These are phyloP conservation scores for Periophthalmus magnuspinnatus DNA, from an alignment of 2,797 vertebrate species.

Conservation along the genomic window DNA sequence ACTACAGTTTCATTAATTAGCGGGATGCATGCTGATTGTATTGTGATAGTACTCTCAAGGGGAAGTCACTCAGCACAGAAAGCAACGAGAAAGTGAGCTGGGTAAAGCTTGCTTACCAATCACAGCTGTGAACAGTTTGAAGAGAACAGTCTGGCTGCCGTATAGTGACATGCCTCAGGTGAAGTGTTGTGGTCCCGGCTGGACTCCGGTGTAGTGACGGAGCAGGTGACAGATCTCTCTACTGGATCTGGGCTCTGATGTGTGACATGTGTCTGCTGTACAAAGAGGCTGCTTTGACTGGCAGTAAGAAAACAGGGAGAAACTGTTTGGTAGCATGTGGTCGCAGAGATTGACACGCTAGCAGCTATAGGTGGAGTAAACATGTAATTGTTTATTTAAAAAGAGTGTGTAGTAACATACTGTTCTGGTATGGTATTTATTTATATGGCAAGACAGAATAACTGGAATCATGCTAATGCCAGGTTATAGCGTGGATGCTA, in stretches of 20 bases:
- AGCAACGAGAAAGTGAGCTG: no score
- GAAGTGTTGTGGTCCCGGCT: slow-evolving; percentile 12
- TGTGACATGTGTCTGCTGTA: slow-evolving; percentile 60
- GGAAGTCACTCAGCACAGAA: no score
- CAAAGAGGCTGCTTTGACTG: slow-evolving; percentile 58
- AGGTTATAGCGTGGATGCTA: no score
- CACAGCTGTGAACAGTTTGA: background rate
- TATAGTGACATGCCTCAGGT: slow-evolving; percentile 14
- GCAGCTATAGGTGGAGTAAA: background rate
- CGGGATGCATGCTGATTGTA: no score
- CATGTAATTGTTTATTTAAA: background rate
- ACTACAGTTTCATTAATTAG: no score
- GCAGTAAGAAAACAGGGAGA: slow-evolving; percentile 34
- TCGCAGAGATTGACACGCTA: slow-evolving; percentile 34
- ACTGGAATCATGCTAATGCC: no score
- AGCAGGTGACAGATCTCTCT: slow-evolving; percentile 47
- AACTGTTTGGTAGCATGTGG: slow-evolving; percentile 35
- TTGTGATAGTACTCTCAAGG: no score
- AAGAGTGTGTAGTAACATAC: background rate
- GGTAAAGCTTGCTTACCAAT: no score
- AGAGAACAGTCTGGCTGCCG: rapidly evolving
- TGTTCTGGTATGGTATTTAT: no score
- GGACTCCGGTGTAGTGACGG: slow-evolving; percentile 33
- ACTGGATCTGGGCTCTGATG: slow-evolving; percentile 41
- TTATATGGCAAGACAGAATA: no score